These are phyloP conservation scores for Arnoldichthys spilopterus DNA, from an alignment of 2,797 vertebrate species.

Conservation along the genomic window DNA sequence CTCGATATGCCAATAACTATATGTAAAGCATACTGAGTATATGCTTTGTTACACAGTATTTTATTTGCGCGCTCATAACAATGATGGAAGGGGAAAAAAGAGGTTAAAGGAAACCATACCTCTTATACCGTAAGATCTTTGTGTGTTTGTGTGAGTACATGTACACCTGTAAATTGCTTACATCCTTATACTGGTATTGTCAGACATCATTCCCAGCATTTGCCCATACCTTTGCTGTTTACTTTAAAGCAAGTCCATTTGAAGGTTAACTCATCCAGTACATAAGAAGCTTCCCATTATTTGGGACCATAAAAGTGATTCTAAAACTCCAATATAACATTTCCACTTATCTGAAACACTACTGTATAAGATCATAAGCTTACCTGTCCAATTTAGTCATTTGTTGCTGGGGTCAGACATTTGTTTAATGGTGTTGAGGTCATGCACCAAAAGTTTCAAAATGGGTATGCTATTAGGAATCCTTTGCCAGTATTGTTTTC, in stretches of 20 bases:
- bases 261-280: neutral
- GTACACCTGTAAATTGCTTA: neutral
- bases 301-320: slow-evolving; percentile 7
- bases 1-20: too few species aligned
- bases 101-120: neutral
- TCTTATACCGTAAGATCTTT: neutral
- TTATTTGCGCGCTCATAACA: too few species aligned
- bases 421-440: slow-evolving; percentile 43
- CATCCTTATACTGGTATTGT: neutral
- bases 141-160: neutral
- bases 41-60: too few species aligned
- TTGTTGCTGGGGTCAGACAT: neutral
- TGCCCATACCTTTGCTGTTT: neutral
- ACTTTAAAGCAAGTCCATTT: neutral
- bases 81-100: too few species aligned
- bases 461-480: slow-evolving; percentile 26
- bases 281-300: neutral
- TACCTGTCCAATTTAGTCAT: slow-evolving; percentile 12
- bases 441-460: slow-evolving; percentile 25
- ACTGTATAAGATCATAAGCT: slow-evolving; percentile 19
- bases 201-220: neutral
- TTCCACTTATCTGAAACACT: neutral
- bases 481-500: neutral
- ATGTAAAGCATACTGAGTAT: too few species aligned
- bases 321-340: neutral